Base-by-base conservation (phyloP, 2,113 vertebrate genomes). In the Platichthys stellatus region DNA sequence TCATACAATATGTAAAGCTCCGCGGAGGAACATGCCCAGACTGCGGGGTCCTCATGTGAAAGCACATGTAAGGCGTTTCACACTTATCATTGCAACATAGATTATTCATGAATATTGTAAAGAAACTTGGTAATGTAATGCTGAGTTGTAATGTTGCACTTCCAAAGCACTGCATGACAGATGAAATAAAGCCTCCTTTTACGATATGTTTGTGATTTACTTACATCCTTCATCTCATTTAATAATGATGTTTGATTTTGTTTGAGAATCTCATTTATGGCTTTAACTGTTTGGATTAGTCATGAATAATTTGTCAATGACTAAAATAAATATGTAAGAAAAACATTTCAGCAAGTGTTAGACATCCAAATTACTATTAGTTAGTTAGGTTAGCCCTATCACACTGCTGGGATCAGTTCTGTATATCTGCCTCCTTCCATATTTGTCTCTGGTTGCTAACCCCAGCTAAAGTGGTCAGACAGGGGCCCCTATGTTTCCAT, bases 1-100 rank as follows among this genome's bases (percentile, higher is more conserved):
- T 90, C 80, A 88, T 88, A 56, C 70, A 90, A 86, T 84, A 89
- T 88, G 80, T 66, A 89, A 79, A 60, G 64, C 76, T 80, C 78
- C 67, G 73, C 35, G 24, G 65, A 84, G 73, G 72, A 76, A 79
- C 80, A 80, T 68, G 51, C 35, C 62, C 58, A 76, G 61, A 73
- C 63, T 72, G 47, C 31, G 53, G 57, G 24, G 64, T 80, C 76
- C 76, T 86, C 69, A 59, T 74, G 68, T 78, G 64, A 77, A 71
- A 78, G 75, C 79, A 74, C 67, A 83, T 81, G 71, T 61, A 62
- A 66, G 58, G 35, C 43, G 7, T 66, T 79, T 76, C 35, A 61
- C 80, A 82, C 89, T 85, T 54, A 79, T 82, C 53, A 80, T 62
- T 3, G 4, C 21, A 61, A 4, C 81, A 88, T 89, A 26, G 62